These are phyloP conservation scores for Caenorhabditis briggsae DNA, from an alignment of 1,140 invertebrate genomes.

Conservation along the genomic window DNA sequence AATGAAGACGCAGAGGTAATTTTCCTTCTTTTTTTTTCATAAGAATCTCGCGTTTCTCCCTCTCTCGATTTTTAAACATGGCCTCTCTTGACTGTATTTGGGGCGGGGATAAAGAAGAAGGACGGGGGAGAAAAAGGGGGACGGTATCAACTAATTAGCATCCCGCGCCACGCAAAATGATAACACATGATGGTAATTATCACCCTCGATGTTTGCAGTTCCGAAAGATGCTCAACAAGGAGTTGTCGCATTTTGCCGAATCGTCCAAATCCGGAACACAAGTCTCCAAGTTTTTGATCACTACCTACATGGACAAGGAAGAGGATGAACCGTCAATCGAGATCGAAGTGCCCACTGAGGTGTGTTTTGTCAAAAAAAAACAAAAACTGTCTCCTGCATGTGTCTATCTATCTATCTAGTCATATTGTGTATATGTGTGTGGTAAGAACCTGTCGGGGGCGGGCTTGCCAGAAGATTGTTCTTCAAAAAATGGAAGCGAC, in stretches of 20 bases:
- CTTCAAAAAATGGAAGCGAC: slow-evolving; percentile 52
- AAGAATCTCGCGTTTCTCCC: no score
- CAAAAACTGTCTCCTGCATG: slow-evolving; percentile 14
- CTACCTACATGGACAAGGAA: slow-evolving; percentile 94
- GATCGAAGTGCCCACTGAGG: slow-evolving; percentile 67
- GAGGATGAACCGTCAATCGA: slow-evolving; percentile 71
- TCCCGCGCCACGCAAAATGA: slow-evolving; percentile 8
- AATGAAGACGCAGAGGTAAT: slow-evolving; percentile 20
- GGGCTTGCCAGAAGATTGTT: slow-evolving; percentile 48
- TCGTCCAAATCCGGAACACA: slow-evolving; percentile 97
- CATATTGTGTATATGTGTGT: not conserved
- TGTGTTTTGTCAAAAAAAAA: slow-evolving; percentile 32
- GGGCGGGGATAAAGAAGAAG: slow-evolving; percentile 1
- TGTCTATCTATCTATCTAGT: not conserved
- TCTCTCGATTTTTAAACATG: slow-evolving; percentile 50
- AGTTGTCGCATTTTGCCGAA: slow-evolving; percentile 97
- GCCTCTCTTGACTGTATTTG: slow-evolving; percentile 39
- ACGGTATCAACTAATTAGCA: slow-evolving; percentile 49
- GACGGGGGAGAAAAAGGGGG: not conserved
- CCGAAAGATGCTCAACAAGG: slow-evolving; percentile 99
- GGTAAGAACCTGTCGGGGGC: slow-evolving; percentile 49
- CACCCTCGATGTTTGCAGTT: slow-evolving; percentile 84
- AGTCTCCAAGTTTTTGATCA: slow-evolving; percentile 98
- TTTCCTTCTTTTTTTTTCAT: not conserved
- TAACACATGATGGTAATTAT: slow-evolving; percentile 32